phyloP scores from a whole-genome alignment of 2,113 vertebrate genomes.

The Entomyzon cyanotis region DNA sequence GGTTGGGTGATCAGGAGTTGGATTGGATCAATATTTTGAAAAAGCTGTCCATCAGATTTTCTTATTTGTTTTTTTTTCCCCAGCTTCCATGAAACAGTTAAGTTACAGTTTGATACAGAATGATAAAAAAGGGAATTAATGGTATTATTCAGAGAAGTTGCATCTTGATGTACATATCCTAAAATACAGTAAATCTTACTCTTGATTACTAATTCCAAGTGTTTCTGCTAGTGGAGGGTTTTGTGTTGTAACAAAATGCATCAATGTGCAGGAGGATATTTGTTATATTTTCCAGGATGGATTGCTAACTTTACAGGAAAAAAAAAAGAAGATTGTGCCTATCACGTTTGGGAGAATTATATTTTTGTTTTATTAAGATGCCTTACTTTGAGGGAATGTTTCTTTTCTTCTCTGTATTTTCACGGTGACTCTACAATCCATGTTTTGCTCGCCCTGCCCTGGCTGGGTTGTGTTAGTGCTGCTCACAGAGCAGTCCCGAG shows the following conservation, averaged over 20 bases:
- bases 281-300: conserved; percentile 55
- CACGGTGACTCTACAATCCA: background rate
- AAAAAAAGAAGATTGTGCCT: conserved; percentile 29
- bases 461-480: background rate
- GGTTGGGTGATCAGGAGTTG: background rate
- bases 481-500: background rate
- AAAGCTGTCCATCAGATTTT: background rate
- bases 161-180: conserved; percentile 30
- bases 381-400: conserved; percentile 47
- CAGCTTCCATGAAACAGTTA: conserved; percentile 6
- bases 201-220: conserved; percentile 61
- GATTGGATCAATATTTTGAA: background rate
- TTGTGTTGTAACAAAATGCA: conserved; percentile 52
- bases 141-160: conserved; percentile 45
- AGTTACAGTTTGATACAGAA: conserved; percentile 38
- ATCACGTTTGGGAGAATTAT: conserved; percentile 56
- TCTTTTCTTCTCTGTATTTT: conserved; percentile 22
- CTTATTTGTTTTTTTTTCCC: background rate
- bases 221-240: conserved; percentile 22
- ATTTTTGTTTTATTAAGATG: conserved; percentile 62
- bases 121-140: conserved; percentile 19
- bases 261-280: conserved; percentile 43
- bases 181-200: conserved; percentile 59
- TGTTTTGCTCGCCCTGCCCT: background rate
- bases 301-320: conserved; percentile 48